Percentiles rank a stretch among this genome's conserved stretches.
Conservation (phyloP, 92 coral and sea anemone species). For the Zoanthus solanderi region DNA sequence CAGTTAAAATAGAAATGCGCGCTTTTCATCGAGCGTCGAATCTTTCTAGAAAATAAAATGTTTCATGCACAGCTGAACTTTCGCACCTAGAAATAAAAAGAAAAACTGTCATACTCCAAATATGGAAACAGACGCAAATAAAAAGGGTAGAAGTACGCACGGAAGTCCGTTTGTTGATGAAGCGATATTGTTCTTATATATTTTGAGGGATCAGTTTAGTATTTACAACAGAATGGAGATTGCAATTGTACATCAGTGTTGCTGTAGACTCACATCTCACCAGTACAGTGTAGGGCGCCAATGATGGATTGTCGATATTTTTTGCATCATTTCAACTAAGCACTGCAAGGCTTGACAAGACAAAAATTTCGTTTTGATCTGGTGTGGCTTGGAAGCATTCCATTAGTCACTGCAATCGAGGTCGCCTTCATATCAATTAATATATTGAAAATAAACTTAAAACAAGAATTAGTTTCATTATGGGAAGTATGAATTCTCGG, state of each 20-base stretch:
- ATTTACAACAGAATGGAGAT: not conserved
- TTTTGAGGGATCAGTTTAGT: not conserved
- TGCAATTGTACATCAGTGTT: not conserved
- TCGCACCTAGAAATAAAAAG: not conserved
- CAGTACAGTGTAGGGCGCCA: too few species aligned
- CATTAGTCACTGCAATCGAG: not conserved
- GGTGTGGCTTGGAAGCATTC: not conserved
- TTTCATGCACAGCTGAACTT: not conserved
- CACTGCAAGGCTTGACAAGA: too few species aligned
- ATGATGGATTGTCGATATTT: too few species aligned
- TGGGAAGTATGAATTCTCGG: conserved; percentile 13
- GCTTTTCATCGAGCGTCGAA: not conserved
- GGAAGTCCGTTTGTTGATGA: not conserved
- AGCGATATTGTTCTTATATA: not conserved
- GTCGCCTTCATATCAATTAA: not conserved
- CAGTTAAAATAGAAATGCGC: too few species aligned
- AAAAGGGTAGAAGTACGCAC: not conserved
- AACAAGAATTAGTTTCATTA: not conserved
- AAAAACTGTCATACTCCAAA: not conserved
- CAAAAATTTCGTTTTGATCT: too few species aligned
- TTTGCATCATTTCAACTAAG: too few species aligned
- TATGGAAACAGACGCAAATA: not conserved
- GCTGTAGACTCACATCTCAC: not conserved
- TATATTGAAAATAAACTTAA: not conserved
- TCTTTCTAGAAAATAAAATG: not conserved